phyloP scores from a whole-genome alignment of 1,140 invertebrate species.

The Nasonia longicornis region DNA sequence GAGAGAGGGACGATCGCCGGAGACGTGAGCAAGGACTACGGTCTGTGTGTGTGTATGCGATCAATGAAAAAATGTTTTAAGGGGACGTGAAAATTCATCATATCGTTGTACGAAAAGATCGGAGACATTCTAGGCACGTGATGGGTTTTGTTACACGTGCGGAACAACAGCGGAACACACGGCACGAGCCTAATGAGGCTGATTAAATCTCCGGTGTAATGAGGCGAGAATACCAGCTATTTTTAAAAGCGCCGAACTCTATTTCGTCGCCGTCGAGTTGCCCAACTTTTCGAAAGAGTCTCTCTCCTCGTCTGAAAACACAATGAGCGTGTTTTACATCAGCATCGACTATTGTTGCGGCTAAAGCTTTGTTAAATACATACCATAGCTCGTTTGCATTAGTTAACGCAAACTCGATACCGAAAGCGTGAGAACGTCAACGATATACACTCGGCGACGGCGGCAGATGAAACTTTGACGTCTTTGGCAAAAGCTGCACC shows the following conservation, averaged over 20 bases:
- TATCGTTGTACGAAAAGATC: not conserved
- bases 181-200: conserved; percentile 16
- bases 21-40: not conserved
- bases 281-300: not conserved
- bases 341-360: too few relatives aligned
- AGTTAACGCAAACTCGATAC: not conserved
- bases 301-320: too few relatives aligned
- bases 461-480: not conserved
- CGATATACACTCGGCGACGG: not conserved
- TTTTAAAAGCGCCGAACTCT: not conserved
- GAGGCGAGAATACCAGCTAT: conserved; percentile 17
- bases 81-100: too few relatives aligned
- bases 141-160: conserved; percentile 3
- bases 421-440: conserved; percentile 12
- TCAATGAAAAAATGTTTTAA: too few relatives aligned
- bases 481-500: not conserved
- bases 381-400: too few relatives aligned
- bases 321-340: too few relatives aligned
- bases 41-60: too few relatives aligned
- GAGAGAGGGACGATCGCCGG: not conserved
- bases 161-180: not conserved
- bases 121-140: not conserved
- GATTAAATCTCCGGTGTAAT: conserved; percentile 25
- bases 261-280: not conserved
- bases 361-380: too few relatives aligned